phyloP scores from a whole-genome alignment of 2,888 invertebrate genomes.

The Silvanus unidentatus region DNA sequence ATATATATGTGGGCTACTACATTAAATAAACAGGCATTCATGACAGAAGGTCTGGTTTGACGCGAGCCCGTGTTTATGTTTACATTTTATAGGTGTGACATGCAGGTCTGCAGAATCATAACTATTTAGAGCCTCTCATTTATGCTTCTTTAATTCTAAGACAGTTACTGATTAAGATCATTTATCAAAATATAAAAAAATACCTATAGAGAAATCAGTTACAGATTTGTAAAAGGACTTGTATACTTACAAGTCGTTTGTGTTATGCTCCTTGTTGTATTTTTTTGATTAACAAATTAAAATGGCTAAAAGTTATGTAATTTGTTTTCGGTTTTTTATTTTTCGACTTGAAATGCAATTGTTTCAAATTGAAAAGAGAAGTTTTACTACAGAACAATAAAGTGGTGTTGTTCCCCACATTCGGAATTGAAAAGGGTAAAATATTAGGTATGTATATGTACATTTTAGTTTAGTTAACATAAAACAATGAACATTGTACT shows the following conservation, averaged over 20 bases:
- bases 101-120: slow-evolving; percentile 16
- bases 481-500: slow-evolving; percentile 35
- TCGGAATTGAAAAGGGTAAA: slow-evolving; percentile 18
- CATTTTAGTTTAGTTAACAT: slow-evolving; percentile 22
- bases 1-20: slow-evolving; percentile 12
- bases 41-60: slow-evolving; percentile 31
- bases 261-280: no score
- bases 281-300: no score
- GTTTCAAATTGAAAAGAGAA: slow-evolving; percentile 20
- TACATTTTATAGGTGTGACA: slow-evolving; percentile 30
- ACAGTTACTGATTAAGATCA: slow-evolving; percentile 12
- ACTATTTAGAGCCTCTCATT: slow-evolving; percentile 9
- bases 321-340: no score
- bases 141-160: slow-evolving; percentile 8
- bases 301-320: no score
- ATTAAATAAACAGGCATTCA: slow-evolving; percentile 31
- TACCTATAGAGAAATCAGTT: no score
- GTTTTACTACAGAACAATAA: slow-evolving; percentile 19
- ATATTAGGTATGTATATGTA: slow-evolving; percentile 6
- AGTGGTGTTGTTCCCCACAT: slow-evolving; percentile 14
- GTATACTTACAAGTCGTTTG: no score
- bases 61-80: slow-evolving; percentile 30
- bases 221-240: no score
- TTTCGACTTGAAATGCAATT: slow-evolving; percentile 21
- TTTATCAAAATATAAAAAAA: neutral